Base-by-base conservation (phyloP, 2,797 vertebrate species). In the Anguilla anguilla region DNA sequence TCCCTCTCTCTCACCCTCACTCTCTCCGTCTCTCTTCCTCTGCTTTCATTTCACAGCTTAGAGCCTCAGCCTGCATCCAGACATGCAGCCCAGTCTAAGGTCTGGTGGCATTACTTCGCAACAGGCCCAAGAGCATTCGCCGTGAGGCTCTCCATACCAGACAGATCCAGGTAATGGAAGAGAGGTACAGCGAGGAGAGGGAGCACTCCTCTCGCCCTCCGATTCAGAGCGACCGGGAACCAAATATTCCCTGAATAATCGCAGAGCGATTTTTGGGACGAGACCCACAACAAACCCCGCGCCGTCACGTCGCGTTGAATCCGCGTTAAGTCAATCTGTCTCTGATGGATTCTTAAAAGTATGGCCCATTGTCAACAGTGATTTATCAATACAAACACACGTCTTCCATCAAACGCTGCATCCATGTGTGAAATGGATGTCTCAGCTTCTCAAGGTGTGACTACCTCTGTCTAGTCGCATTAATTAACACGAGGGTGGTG, bases 31-130 rank as follows among this genome's bases (percentile, higher is more conserved):
- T 77, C 59, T 84, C 95, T 96, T 95, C 96, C 64, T 74, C 51
- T 82, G 77, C 81, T 97, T 96, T 96, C 95, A 96, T 97, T 97
- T 96, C 95, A 96, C 95, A 96, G 95, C 96, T 95, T 96, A 94
- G 95, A 92, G 6, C 46, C 95, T 96, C 94, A 92, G 94, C 95
- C 96, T 95, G 96, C 96, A 96, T 96, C 96, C 96, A 95, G 96
- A 96, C 96, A 96, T 93, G 93, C 94, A 95, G 92, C 94, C 96
- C 95, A 96, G 96, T 96, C 96, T 96, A 97, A 95, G 96, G 95
- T 31, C 95, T 90, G 92, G 95, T 94, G 93, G 92, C 95, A 94
- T 96, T 94, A 95, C 95, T 94, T 93, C 93, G 35, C 35, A 94
- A 94, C 93, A 91, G 93, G 86, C 89, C 1, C 82, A 57, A 43